Evolutionary conservation across 2,797 vertebrate genomes (phyloP), one percentile per base, ranked within the genome.

Genomic region (Sitta carolinensis): DNA sequence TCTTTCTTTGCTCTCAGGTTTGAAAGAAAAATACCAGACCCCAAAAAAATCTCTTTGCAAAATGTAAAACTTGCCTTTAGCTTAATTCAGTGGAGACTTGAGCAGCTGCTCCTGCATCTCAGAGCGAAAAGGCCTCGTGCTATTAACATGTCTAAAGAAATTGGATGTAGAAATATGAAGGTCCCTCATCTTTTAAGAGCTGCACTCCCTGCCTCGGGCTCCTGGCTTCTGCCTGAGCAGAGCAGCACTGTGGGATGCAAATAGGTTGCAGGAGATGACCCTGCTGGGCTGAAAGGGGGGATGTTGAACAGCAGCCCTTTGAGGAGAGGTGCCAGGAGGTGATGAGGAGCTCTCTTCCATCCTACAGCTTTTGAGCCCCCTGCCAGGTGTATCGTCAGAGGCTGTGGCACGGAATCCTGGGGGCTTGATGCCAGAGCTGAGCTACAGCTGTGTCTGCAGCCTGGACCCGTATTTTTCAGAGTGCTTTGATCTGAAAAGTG

Each of bases 61-160:
- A 94, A 94, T 1, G 0, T 67, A 73, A 90, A 85, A 91, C 74
- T 90, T 95, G 85, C 91, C 89, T 81, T 93, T 73, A 90, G 93
- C 40, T 93, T 84, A 73, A 85, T 94, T 95, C 89, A 89, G 69
- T 34, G 36, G 89, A 87, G 92, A 90, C 48, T 81, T 3, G 5
- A 94, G 88, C 81, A 92, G 94, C 88, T 89, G 81, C 61, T 97
- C 57, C 68, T 74, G 68, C 67, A 86, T 88, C 73, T 91, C 2
- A 0, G 82, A 93, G 89, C 79, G 86, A 69, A 91, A 93, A 93
- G 63, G 52, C 80, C 89, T 69, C 0, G 3, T 61, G 63, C 91
- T 97, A 91, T 93, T 94, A 93, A 93, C 62, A 50, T 70, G 87
- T 88, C 86, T 87, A 69, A 91, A 90, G 92, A 82, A 95, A 94